phyloP scores from a whole-genome alignment of 2,113 vertebrate species.

The Alces alces region DNA sequence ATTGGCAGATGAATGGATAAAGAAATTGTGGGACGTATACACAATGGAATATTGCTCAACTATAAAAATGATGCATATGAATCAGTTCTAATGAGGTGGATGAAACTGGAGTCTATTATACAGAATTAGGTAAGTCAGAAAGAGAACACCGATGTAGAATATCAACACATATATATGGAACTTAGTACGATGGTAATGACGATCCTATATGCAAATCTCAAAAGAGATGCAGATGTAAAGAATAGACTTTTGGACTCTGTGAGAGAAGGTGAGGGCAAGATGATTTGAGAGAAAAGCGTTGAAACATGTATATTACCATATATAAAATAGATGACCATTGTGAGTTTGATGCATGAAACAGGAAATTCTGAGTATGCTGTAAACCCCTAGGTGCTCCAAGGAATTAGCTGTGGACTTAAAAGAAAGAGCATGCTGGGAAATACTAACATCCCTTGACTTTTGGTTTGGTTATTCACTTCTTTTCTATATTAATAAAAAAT shows the following conservation, averaged over 20 bases:
- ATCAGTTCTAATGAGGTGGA: neutral
- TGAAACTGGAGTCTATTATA: neutral
- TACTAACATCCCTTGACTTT: neutral
- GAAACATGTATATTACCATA: neutral
- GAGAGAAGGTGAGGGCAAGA: neutral
- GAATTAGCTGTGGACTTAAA: neutral
- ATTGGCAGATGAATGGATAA: neutral
- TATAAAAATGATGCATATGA: neutral
- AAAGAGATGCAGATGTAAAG: neutral
- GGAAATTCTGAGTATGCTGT: neutral
- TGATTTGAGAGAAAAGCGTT: rapidly evolving
- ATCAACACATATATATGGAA: neutral
- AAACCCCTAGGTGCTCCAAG: neutral
- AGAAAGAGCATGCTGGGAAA: neutral
- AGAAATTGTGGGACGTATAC: neutral
- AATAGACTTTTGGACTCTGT: neutral
- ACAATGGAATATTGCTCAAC: neutral
- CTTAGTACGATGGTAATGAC: neutral
- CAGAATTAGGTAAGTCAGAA: neutral
- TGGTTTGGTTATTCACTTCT: neutral
- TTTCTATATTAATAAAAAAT: neutral
- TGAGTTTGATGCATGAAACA: neutral
- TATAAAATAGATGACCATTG: neutral
- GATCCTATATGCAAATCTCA: neutral
- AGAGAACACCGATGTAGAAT: neutral